Evolutionary conservation across 2,113 vertebrate genomes (phyloP).

Genomic region (Electrona antarctica): DNA sequence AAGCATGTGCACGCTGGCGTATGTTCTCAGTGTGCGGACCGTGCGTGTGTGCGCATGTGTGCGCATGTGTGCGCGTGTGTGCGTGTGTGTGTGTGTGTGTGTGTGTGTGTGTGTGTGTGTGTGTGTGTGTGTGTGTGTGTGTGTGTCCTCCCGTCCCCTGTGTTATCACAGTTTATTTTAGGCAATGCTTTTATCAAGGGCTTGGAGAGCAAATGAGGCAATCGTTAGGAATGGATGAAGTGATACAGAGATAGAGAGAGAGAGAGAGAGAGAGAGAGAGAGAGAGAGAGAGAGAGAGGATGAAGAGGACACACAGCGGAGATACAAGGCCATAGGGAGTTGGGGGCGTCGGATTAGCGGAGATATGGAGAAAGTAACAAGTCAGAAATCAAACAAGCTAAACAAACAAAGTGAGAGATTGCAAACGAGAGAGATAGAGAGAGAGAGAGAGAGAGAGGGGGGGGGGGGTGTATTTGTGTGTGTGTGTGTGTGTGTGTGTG

Average conservation of each 20-base stretch:
- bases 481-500: no score
- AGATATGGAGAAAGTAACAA: constrained; percentile 21
- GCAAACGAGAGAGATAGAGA: constrained; percentile 37
- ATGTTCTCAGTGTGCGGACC: no score
- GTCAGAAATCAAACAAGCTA: constrained; percentile 17
- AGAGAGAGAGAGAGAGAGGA: constrained; percentile 16
- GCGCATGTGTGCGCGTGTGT: not conserved
- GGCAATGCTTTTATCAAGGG: constrained; percentile 19
- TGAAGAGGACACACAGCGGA: constrained; percentile 18
- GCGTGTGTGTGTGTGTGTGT: not conserved
- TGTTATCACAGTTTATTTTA: not conserved
- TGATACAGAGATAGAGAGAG: constrained; percentile 16
- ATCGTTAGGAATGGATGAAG: constrained; percentile 29
- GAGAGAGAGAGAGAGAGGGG: constrained; percentile 36
- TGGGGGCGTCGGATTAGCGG: not conserved
- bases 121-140: not conserved
- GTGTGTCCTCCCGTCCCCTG: constrained; percentile 31
- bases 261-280: constrained; percentile 2
- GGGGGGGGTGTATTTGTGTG: constrained; percentile 55
- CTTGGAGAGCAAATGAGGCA: constrained; percentile 19
- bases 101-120: not conserved
- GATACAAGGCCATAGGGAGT: constrained; percentile 24
- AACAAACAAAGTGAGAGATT: constrained; percentile 35
- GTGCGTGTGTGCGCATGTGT: no score
- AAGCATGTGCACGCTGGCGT: constrained; percentile 4